Evolutionary conservation across 2,113 vertebrate genomes (phyloP).

Genomic region (Ammospiza nelsoni): DNA sequence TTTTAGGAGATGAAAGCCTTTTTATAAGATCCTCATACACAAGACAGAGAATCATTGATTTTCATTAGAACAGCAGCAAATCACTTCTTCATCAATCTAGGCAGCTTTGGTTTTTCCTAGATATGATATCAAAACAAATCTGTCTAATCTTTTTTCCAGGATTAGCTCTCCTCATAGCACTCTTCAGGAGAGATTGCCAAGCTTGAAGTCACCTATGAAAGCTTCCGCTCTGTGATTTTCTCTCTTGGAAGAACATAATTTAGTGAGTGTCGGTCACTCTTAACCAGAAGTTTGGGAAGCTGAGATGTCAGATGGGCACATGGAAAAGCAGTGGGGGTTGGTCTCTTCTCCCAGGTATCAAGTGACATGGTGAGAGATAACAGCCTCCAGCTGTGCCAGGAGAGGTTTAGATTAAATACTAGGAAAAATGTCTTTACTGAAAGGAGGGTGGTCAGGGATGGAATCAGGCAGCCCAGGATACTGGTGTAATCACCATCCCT

Average conservation of each 20-base stretch:
- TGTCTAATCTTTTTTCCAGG: background rate
- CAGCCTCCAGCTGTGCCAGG: background rate
- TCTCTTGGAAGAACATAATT: background rate
- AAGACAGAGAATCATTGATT: background rate
- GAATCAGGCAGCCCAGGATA: background rate
- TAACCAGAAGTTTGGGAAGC: background rate
- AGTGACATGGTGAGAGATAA: background rate
- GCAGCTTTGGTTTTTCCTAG: background rate
- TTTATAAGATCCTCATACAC: background rate
- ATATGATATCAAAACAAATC: background rate
- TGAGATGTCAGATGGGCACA: fast-evolving
- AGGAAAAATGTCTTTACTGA: background rate
- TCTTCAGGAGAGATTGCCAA: background rate
- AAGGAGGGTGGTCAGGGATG: background rate
- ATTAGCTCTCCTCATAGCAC: background rate
- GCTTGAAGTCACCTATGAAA: background rate
- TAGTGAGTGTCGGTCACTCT: background rate
- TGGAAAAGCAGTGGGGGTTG: fast-evolving
- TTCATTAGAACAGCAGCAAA: background rate
- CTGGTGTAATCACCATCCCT: background rate
- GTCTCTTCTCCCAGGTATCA: background rate
- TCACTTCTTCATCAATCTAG: background rate
- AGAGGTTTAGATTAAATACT: background rate
- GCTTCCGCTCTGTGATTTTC: background rate
- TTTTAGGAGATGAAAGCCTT: background rate